A percentile compares a stretch with the other conserved stretches of the same genome.
Conservation (phyloP, 2,797 vertebrate genomes). For the Labroides dimidiatus region DNA sequence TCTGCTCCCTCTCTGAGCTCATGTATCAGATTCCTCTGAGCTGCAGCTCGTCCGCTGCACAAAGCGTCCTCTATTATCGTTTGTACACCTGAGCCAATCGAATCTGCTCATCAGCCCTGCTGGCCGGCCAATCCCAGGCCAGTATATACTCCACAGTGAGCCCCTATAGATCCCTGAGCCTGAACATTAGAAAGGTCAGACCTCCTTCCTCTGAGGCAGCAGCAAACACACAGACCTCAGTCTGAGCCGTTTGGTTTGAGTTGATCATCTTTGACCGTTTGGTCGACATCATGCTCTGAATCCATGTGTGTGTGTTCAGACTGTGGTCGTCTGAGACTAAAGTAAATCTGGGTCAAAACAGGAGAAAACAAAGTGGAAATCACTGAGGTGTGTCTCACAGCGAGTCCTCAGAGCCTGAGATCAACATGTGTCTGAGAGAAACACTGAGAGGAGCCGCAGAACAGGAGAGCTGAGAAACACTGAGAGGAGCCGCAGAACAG, state of each 20-base stretch:
- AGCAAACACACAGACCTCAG: background rate
- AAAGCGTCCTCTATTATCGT: slow-evolving; percentile 73
- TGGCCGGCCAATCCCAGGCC: slow-evolving; percentile 9
- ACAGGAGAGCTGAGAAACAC: no score
- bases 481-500: no score
- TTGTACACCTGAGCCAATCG: slow-evolving; percentile 67
- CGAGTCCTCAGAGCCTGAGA: no score
- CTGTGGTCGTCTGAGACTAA: background rate
- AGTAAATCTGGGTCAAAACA: slow-evolving; percentile 1
- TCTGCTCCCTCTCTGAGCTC: slow-evolving; percentile 3
- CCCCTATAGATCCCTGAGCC: slow-evolving; percentile 1
- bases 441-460: no score
- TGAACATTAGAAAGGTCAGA: background rate
- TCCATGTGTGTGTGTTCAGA: background rate
- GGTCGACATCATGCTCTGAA: background rate
- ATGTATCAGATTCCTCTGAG: slow-evolving; percentile 69
- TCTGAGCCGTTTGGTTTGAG: no score
- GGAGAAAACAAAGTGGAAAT: background rate
- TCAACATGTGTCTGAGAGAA: no score
- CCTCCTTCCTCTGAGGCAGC: background rate
- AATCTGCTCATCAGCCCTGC: slow-evolving; percentile 46
- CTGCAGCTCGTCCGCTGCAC: slow-evolving; percentile 55
- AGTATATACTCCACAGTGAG: slow-evolving; percentile 1
- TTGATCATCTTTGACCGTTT: background rate
- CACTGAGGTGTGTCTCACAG: no score